Conservation (phyloP, 2,888 invertebrate species). For the Willowsia nigromaculata region DNA sequence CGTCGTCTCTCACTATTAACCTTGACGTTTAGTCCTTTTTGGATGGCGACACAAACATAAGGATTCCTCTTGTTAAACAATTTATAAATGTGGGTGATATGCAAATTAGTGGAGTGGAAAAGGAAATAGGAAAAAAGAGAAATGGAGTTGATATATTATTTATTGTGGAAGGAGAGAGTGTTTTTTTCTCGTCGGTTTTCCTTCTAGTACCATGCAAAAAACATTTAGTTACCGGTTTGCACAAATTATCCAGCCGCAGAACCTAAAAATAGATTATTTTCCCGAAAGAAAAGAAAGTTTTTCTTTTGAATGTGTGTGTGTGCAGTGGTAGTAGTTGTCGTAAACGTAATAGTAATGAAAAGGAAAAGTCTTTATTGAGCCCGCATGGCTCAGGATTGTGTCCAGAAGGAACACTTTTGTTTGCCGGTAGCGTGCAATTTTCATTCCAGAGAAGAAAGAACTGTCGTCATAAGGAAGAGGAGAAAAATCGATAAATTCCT, state of each 20-base stretch:
- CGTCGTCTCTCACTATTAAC: not conserved
- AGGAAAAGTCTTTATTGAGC: not conserved
- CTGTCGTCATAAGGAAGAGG: not conserved
- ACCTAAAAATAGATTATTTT: not conserved
- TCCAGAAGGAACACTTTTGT: not conserved
- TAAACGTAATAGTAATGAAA: not conserved
- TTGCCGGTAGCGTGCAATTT: not conserved
- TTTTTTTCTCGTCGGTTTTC: not conserved
- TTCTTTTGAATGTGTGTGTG: not conserved
- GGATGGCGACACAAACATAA: not conserved
- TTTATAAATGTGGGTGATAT: not conserved
- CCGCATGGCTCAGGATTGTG: not conserved
- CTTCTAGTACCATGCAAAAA: not conserved
- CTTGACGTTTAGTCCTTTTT: not conserved
- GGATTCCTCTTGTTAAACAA: not conserved
- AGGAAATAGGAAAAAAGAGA: not conserved
- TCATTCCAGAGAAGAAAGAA: not conserved
- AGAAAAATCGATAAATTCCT: not conserved
- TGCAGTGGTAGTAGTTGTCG: not conserved
- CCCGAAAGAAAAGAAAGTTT: not conserved
- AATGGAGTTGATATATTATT: conserved; percentile 8
- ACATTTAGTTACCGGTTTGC: too few species aligned
- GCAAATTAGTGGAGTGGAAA: not conserved
- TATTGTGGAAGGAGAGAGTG: not conserved
- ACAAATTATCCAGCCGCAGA: not conserved